Evolutionary conservation across 2,113 vertebrate species (phyloP).

Genomic region (Austrofundulus limnaeus): DNA sequence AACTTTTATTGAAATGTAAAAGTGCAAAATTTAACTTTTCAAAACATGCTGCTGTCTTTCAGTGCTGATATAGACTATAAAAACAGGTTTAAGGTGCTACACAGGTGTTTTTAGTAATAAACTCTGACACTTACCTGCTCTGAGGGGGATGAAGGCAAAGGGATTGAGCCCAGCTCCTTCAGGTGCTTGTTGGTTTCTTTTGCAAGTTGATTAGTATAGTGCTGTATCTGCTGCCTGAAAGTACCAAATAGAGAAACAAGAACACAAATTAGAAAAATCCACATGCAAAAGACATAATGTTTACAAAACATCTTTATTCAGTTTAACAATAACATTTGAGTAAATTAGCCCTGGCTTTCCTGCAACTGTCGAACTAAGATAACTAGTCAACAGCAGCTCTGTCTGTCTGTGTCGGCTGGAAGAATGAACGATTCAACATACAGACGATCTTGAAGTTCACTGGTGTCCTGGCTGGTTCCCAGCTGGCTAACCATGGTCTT

Average conservation of each 20-base stretch:
- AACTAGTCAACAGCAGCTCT: neutral
- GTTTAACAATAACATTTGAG: neutral
- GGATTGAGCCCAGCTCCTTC: slow-evolving; percentile 88
- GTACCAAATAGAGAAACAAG: slow-evolving; percentile 11
- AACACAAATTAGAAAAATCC: too few species aligned
- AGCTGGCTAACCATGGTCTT: slow-evolving; percentile 93
- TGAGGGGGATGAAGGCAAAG: slow-evolving; percentile 82
- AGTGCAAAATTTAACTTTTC: too few species aligned
- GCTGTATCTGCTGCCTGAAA: slow-evolving; percentile 89
- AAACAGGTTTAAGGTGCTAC: too few species aligned
- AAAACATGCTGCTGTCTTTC: too few species aligned
- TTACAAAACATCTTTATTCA: too few species aligned
- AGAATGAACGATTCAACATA: slow-evolving; percentile 71
- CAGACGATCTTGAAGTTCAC: slow-evolving; percentile 92
- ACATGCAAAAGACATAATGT: too few species aligned
- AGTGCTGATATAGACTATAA: too few species aligned
- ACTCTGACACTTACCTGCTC: slow-evolving; percentile 83
- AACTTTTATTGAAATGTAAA: too few species aligned
- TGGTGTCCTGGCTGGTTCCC: slow-evolving; percentile 91
- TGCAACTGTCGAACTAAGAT: neutral
- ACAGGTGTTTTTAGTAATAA: neutral
- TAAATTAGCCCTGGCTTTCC: too few species aligned
- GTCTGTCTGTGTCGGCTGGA: neutral
- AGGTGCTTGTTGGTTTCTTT: slow-evolving; percentile 95
- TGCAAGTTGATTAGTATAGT: slow-evolving; percentile 91